Conservation (phyloP, 1,140 invertebrate genomes). For the Musca vetustissima region DNA sequence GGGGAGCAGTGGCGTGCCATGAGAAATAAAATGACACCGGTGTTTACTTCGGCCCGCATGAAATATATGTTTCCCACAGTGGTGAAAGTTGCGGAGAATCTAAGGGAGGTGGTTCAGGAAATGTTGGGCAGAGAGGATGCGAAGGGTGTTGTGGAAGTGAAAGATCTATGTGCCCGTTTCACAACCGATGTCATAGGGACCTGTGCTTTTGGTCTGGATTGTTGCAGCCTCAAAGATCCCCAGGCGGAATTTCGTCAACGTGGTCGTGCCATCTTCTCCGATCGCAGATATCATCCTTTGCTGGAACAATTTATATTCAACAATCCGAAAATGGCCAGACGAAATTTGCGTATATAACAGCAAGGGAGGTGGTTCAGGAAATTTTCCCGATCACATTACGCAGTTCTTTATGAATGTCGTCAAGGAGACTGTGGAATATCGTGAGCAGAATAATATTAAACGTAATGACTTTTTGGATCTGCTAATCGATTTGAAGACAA, state of each 20-base stretch:
- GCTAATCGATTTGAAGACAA: conserved; percentile 58
- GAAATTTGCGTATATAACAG: no score
- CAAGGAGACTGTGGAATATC: conserved; percentile 38
- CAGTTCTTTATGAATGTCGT: conserved; percentile 53
- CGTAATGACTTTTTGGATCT: conserved; percentile 56
- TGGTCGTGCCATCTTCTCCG: conserved; percentile 36
- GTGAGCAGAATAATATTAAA: conserved; percentile 34
- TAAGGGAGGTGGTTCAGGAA: conserved; percentile 32
- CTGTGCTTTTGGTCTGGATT: conserved; percentile 63
- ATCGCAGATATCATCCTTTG: conserved; percentile 26
- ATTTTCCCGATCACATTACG: conserved; percentile 43
- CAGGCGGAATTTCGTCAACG: conserved; percentile 57
- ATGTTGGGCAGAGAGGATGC: conserved; percentile 30
- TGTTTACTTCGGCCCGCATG: conserved; percentile 64
- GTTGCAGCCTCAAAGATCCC: conserved; percentile 59
- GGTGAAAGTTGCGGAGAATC: conserved; percentile 49
- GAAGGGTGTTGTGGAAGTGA: conserved; percentile 42
- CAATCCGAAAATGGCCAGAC: conserved; percentile 33
- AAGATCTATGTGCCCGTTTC: conserved; percentile 58
- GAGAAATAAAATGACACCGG: conserved; percentile 61
- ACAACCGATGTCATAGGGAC: conserved; percentile 66
- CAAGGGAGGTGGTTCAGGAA: no score
- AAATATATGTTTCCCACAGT: conserved; percentile 62
- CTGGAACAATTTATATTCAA: conserved; percentile 28
- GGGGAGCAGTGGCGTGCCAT: conserved; percentile 64